Evolutionary conservation across 2,113 vertebrate species (phyloP).

Genomic region (Campylomormyrus numenius): DNA sequence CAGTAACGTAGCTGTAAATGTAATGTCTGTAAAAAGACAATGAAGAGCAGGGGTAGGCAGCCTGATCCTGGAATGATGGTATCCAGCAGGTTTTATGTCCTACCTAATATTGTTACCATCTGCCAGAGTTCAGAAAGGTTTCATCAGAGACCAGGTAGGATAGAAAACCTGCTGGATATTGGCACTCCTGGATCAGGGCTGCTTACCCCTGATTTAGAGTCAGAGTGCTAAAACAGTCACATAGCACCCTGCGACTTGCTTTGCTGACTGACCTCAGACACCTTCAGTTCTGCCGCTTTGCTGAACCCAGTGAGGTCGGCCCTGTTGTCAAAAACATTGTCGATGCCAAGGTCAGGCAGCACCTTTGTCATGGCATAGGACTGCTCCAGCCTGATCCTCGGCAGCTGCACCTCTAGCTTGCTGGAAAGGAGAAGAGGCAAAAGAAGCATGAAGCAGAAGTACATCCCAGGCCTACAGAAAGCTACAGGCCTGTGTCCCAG

Average conservation of each 20-base stretch:
- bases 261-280: conserved; percentile 63
- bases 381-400: conserved; percentile 72
- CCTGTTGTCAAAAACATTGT: conserved; percentile 56
- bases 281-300: conserved; percentile 42
- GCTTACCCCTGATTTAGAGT: neutral
- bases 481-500: neutral
- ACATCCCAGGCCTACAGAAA: neutral
- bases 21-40: neutral
- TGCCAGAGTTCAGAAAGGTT: neutral
- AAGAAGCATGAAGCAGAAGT: neutral
- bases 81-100: neutral
- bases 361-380: conserved; percentile 63
- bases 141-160: neutral
- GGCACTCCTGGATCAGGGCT: neutral
- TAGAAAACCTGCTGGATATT: neutral
- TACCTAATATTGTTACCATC: neutral
- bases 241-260: neutral
- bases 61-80: neutral
- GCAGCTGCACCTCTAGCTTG: conserved; percentile 76
- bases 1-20: neutral
- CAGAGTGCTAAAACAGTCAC: neutral
- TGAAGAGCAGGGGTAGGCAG: neutral
- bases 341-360: conserved; percentile 64
- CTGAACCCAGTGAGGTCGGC: conserved; percentile 67
- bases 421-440: conserved; percentile 51